Percentiles rank a stretch among this genome's conserved stretches.
phyloP scores from a whole-genome alignment of 2,888 invertebrate genomes.

The Cataglyphis livida region DNA sequence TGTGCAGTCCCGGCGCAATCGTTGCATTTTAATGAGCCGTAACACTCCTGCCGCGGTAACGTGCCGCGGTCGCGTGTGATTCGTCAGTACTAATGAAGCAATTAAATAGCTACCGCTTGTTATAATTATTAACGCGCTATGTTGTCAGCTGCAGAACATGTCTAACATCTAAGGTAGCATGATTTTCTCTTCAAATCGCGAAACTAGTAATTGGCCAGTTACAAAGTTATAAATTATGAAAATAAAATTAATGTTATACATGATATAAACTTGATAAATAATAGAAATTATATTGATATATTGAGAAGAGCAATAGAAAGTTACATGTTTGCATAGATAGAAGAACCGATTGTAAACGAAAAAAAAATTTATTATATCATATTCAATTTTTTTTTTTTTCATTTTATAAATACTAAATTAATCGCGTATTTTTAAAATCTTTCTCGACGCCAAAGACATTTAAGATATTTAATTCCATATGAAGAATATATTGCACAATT shows the following conservation, averaged over 20 bases:
- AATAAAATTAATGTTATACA: neutral
- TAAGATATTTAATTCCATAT: neutral
- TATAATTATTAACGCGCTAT: constrained; percentile 76
- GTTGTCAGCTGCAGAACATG: neutral
- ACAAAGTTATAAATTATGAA: neutral
- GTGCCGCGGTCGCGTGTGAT: constrained; percentile 37
- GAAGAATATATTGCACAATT: neutral
- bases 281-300: neutral
- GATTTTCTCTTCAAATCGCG: neutral
- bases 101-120: constrained; percentile 78
- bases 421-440: neutral
- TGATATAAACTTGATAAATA: neutral
- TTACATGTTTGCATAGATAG: neutral
- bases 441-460: neutral
- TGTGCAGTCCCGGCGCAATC: constrained; percentile 23
- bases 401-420: neutral
- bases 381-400: neutral
- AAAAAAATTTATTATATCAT: constrained; percentile 5
- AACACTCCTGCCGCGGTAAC: neutral
- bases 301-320: neutral
- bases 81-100: constrained; percentile 69
- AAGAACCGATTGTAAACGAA: neutral
- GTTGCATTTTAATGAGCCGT: constrained; percentile 52
- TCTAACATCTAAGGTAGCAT: neutral
- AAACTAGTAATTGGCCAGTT: neutral